phyloP scores from a whole-genome alignment of 1,140 invertebrate genomes.

The Hermetia illucens region DNA sequence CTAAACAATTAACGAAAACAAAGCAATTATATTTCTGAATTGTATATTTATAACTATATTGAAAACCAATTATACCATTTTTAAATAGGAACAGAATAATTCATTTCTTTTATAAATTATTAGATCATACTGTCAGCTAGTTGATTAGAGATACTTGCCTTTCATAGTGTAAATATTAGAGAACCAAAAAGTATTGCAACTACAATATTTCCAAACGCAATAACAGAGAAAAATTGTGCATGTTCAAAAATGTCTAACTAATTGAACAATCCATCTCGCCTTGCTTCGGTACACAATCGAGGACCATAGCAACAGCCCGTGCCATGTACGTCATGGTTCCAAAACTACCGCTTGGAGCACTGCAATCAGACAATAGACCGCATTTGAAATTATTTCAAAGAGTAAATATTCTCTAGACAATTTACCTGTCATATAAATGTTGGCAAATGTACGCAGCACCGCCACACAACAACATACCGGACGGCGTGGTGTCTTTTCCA shows the following conservation, averaged over 20 bases:
- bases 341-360: constrained; percentile 89
- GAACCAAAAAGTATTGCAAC: no score
- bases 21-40: no score
- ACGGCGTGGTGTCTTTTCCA: constrained; percentile 37
- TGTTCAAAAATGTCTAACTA: constrained; percentile 35
- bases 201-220: no score
- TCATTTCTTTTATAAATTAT: no score
- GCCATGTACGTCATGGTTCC: constrained; percentile 98
- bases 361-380: constrained; percentile 3
- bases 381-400: not conserved
- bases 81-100: no score
- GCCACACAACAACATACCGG: constrained; percentile 62
- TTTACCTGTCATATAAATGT: constrained; percentile 81
- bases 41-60: no score
- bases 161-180: no score
- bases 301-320: constrained; percentile 59
- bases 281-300: constrained; percentile 61
- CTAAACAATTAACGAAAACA: no score
- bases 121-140: no score
- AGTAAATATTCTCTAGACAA: not conserved
- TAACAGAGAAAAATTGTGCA: no score
- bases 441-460: constrained; percentile 91
- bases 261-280: constrained; percentile 69
- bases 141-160: no score
- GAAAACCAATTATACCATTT: no score